Conservation (phyloP, 1,140 invertebrate genomes). For the Caenorhabditis elegans region WBcel235 BX284604.4:9478501-9479000, state of each 20-base stretch:
- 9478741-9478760: not conserved
- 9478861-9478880: not conserved
- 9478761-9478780: not conserved
- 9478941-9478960: too few species aligned
- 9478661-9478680: too few species aligned
- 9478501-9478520: too few species aligned
- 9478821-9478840: constrained; percentile 15
- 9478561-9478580: too few species aligned
- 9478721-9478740: not conserved
- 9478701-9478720: not conserved
- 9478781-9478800: not conserved
- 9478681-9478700: too few species aligned
- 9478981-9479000: constrained; percentile 37
- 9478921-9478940: too few species aligned
- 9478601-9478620: too few species aligned
- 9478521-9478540: too few species aligned
- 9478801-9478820: constrained; percentile 17
- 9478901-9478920: not conserved
- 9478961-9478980: not conserved
- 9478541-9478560: too few species aligned
- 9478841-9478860: constrained; percentile 23
- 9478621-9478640: too few species aligned
- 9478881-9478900: constrained; percentile 1
- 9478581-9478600: too few species aligned
- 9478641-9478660: too few species aligned